Base-by-base conservation (phyloP, 2,888 invertebrate genomes). In the Sipha maydis region DNA sequence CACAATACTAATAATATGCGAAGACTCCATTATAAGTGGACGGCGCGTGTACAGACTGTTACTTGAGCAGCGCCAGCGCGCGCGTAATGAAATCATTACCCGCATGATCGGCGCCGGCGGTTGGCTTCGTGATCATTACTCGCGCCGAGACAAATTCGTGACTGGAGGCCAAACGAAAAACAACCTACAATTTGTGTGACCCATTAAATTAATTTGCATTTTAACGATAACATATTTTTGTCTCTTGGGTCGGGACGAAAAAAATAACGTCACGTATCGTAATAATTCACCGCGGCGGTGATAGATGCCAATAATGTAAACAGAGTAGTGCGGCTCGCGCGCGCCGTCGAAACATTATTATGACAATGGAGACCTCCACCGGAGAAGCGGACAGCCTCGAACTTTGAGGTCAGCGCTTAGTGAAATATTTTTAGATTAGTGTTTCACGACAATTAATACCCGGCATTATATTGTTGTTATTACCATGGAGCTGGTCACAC, bases 381-480 rank as follows among this genome's bases (percentile, higher is more conserved):
- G 41, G 88, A 88, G 88, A 82, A 88, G 67, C 88, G 73, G 88
- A 82, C 61, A 82, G 67, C 88, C 88, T 88, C 82, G 88, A 88
- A 88, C 88, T 82, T 82, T 88, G 75, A 88, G 88, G 88, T 88
- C 75, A 67, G 73, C 56, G 75, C 79, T 80, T 78, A 79, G 79
- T 73, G 28, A 86, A 75, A 88, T 88, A 88, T 75, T 88, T 88
- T 75, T 61, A 75, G 54, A 82, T 82, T 31, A 75, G 80, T 82
- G 80, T 88, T 88, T 75, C 77, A 77, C 61, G 88, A 75, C 88
- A 75, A 67, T 82, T 88, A 88, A 75, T 41, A 41, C 41, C 31
- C 31, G 38, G 21, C 41, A 31, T 48, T 4, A 28, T 67, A 28
- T 3, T 48, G 11, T 48, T 48, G 14, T 48, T 48, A 48, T 48